Conservation (phyloP, 2,888 invertebrate species). For the Caenorhabditis sp. region DNA sequence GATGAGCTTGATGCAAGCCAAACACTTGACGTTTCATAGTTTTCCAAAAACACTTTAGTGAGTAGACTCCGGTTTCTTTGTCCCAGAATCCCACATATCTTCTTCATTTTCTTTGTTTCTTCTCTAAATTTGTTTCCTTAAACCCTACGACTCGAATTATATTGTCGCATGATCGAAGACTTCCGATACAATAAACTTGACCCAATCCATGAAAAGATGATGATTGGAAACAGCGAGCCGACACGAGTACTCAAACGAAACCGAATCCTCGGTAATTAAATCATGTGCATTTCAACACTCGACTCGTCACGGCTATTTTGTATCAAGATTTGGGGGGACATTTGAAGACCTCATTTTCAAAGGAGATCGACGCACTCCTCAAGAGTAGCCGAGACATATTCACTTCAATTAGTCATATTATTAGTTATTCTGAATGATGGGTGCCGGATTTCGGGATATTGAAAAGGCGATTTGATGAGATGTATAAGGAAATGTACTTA, state of each 20-base stretch:
- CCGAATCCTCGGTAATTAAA: slow-evolving; percentile 45
- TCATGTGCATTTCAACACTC: slow-evolving; percentile 50
- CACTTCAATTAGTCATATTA: slow-evolving; percentile 37
- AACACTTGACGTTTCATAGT: slow-evolving; percentile 14
- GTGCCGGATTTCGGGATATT: slow-evolving; percentile 20
- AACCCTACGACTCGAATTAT: slow-evolving; percentile 5
- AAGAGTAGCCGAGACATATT: slow-evolving; percentile 33
- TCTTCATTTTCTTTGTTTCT: slow-evolving; percentile 14
- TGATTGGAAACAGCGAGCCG: slow-evolving; percentile 57
- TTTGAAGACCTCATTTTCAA: not conserved
- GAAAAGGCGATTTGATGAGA: slow-evolving; percentile 27
- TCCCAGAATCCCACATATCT: slow-evolving; percentile 49
- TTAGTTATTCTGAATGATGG: slow-evolving; percentile 31
- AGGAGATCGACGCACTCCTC: slow-evolving; percentile 8
- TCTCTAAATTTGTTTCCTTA: not conserved
- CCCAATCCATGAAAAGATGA: slow-evolving; percentile 37
- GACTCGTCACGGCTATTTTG: slow-evolving; percentile 39
- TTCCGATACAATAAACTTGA: slow-evolving; percentile 33
- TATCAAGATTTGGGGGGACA: slow-evolving; percentile 23
- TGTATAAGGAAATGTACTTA: slow-evolving; percentile 34
- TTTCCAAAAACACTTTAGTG: slow-evolving; percentile 33
- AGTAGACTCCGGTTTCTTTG: slow-evolving; percentile 45
- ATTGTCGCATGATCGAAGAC: slow-evolving; percentile 54
- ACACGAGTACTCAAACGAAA: not conserved
- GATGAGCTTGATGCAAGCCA: slow-evolving; percentile 39